These are phyloP conservation scores for Apis laboriosa DNA, from an alignment of 1,140 invertebrate species.

Conservation along the genomic window DNA sequence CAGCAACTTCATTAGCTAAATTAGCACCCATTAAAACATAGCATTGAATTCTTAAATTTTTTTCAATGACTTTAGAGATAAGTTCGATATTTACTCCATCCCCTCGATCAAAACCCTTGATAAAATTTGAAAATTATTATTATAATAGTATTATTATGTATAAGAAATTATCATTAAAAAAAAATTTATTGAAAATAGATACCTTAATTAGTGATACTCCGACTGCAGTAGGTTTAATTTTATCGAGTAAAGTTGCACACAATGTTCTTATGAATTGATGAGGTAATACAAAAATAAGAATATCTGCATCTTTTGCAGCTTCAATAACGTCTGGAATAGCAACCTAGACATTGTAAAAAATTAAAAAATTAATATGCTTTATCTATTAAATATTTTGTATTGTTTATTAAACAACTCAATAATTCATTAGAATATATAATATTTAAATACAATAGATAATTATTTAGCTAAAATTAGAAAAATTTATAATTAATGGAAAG, in stretches of 20 bases:
- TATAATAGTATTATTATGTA: background rate
- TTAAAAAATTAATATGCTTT: background rate
- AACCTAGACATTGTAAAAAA: slow-evolving; percentile 79
- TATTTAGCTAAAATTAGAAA: background rate
- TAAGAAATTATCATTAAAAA: background rate
- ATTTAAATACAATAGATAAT: background rate
- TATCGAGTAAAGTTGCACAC: slow-evolving; percentile 85
- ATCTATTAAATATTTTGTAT: background rate
- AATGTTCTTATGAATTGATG: slow-evolving; percentile 90
- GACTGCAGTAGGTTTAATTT: slow-evolving; percentile 86
- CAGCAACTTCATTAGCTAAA: slow-evolving; percentile 89
- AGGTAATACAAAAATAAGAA: slow-evolving; percentile 92
- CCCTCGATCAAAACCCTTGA: slow-evolving; percentile 86
- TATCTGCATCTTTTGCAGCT: slow-evolving; percentile 88
- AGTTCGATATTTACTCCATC: slow-evolving; percentile 86
- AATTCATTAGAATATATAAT: background rate
- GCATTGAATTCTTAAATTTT: slow-evolving; percentile 86
- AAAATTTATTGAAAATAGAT: background rate
- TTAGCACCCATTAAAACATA: slow-evolving; percentile 93
- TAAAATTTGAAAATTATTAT: slow-evolving; percentile 33
- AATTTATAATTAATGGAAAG: background rate
- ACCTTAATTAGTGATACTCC: slow-evolving; percentile 92
- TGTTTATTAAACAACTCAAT: background rate
- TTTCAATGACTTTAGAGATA: slow-evolving; percentile 88
- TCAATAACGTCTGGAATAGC: slow-evolving; percentile 90